Percentiles rank a stretch among this genome's conserved stretches.
Evolutionary conservation across 1,140 invertebrate species (phyloP).

Genomic region (Drosophila mojavensis): DNA sequence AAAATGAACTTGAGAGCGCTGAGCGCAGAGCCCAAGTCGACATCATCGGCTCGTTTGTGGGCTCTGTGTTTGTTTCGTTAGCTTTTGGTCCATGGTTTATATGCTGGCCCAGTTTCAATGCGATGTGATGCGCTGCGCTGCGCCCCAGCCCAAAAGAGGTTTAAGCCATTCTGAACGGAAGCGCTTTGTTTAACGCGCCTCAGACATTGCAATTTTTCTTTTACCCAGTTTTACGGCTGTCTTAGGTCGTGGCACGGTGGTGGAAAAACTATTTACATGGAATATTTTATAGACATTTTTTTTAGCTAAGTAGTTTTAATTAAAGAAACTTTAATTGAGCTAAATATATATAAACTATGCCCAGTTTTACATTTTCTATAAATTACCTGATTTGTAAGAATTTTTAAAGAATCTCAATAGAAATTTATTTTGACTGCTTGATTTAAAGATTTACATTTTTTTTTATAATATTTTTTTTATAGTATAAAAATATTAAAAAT

Average conservation of each 20-base stretch:
- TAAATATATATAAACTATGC: no score
- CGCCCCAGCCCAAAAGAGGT: constrained; percentile 27
- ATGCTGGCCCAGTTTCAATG: constrained; percentile 57
- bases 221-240: constrained; percentile 16
- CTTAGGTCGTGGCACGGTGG: constrained; percentile 2
- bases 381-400: no score
- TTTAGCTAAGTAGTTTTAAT: no score
- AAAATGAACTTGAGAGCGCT: constrained; percentile 63
- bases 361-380: no score
- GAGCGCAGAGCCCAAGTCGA: constrained; percentile 12
- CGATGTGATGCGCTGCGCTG: constrained; percentile 34
- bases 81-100: constrained; percentile 55
- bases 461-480: background rate
- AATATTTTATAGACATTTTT: no score
- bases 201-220: constrained; percentile 51
- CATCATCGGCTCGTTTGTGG: constrained; percentile 4
- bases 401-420: no score
- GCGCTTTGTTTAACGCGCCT: constrained; percentile 69
- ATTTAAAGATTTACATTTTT: no score
- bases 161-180: constrained; percentile 63
- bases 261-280: no score
- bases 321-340: no score
- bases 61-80: background rate
- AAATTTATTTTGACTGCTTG: no score
- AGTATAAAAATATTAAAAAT: background rate